These are phyloP conservation scores for Clepsis dumicolana DNA, from an alignment of 2,888 invertebrate genomes.

Conservation along the genomic window DNA sequence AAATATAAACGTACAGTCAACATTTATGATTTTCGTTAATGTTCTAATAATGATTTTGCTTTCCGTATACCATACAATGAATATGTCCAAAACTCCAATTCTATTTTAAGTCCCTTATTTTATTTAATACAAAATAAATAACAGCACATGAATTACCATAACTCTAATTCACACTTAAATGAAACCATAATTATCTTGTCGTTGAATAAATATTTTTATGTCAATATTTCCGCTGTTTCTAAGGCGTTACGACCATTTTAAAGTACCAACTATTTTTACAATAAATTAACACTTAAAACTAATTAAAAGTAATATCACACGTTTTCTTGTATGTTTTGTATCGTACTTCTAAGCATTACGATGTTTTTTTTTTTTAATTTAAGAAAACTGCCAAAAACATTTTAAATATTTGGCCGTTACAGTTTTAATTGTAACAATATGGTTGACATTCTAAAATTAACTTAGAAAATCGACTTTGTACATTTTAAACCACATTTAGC, in stretches of 20 bases:
- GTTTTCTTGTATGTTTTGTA: conserved; percentile 52
- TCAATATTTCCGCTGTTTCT: background rate
- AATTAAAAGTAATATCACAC: conserved; percentile 80
- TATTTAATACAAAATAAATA: conserved; percentile 31
- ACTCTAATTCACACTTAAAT: conserved; percentile 12
- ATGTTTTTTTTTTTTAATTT: background rate
- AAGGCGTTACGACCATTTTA: conserved; percentile 1
- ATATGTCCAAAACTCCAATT: conserved; percentile 1
- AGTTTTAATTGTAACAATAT: background rate
- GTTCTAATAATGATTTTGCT: background rate
- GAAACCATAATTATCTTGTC: background rate
- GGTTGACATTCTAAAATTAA: background rate
- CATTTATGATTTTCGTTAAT: background rate
- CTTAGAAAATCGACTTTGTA: background rate
- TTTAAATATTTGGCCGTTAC: background rate
- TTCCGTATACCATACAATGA: background rate
- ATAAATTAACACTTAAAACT: conserved; percentile 77
- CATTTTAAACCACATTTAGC: background rate
- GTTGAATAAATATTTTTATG: background rate
- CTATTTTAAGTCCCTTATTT: background rate
- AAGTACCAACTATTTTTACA: conserved; percentile 45
- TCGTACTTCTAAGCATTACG: background rate
- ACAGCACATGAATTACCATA: conserved; percentile 17
- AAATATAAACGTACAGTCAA: conserved; percentile 10
- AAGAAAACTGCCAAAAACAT: background rate